Conservation (phyloP, 2,113 vertebrate species). For the Serinus canaria region DNA sequence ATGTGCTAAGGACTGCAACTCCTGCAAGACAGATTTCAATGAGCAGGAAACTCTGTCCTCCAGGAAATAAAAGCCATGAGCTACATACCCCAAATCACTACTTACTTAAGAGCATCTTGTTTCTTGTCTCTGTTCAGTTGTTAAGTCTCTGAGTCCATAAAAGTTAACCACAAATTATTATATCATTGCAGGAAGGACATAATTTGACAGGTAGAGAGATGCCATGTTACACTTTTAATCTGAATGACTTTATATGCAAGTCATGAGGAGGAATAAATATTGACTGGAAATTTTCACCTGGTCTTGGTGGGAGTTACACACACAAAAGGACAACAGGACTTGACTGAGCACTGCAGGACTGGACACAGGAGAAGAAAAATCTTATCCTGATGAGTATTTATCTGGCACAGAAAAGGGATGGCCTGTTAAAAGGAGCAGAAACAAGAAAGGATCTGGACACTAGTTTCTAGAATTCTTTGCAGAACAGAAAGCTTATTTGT, state of each 20-base stretch:
- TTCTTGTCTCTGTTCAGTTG: background rate
- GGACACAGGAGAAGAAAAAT: background rate
- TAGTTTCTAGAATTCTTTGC: background rate
- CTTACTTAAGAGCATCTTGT: background rate
- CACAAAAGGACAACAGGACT: background rate
- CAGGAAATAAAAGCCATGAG: background rate
- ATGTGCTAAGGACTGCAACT: background rate
- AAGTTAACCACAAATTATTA: background rate
- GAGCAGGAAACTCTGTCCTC: background rate
- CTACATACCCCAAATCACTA: background rate
- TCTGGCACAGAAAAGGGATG: background rate
- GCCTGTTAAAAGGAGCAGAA: background rate
- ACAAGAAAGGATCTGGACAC: background rate
- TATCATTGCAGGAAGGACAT: background rate
- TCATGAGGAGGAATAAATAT: background rate
- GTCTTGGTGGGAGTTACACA: background rate
- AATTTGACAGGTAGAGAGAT: background rate
- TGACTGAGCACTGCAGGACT: background rate
- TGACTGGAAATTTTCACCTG: background rate
- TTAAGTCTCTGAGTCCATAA: background rate
- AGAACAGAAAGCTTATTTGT: background rate
- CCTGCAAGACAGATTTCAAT: background rate
- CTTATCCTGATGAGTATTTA: background rate
- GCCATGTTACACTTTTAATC: background rate
- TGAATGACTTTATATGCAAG: background rate